These are phyloP conservation scores for Halichoerus grypus DNA, from an alignment of 2,113 vertebrate species.

Conservation along the genomic window DNA sequence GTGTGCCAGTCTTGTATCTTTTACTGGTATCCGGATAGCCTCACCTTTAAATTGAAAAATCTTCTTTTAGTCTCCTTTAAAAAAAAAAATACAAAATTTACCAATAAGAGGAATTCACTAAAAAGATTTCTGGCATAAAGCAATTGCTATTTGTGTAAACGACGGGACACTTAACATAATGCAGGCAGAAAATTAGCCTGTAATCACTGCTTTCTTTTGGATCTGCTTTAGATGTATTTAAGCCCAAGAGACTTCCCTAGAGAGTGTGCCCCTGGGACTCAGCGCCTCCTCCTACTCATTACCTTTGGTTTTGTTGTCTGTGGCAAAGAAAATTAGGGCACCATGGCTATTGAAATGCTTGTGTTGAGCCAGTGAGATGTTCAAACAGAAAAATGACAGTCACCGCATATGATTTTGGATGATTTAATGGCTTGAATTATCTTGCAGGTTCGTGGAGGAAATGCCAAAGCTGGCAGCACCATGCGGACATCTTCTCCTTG, in stretches of 20 bases:
- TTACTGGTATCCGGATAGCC: background rate
- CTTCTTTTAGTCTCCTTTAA: background rate
- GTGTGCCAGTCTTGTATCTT: background rate
- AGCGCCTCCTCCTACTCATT: constrained; percentile 80
- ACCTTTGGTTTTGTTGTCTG: constrained; percentile 84
- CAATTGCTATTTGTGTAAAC: constrained; percentile 80
- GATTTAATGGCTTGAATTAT: constrained; percentile 86
- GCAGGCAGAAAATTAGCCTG: constrained; percentile 87
- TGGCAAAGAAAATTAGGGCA: constrained; percentile 82
- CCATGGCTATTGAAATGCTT: constrained; percentile 78
- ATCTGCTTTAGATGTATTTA: constrained; percentile 60
- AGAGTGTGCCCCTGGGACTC: constrained; percentile 76
- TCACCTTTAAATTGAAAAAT: constrained; percentile 72
- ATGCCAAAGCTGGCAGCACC: constrained; percentile 58
- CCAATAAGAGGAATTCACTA: constrained; percentile 74
- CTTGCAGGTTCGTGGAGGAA: constrained; percentile 68
- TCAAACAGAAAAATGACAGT: constrained; percentile 84
- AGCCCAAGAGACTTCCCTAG: constrained; percentile 76
- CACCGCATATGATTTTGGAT: constrained; percentile 82
- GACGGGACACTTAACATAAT: constrained; percentile 80
- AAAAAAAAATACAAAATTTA: constrained; percentile 55
- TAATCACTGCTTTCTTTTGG: constrained; percentile 82
- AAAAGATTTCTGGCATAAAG: constrained; percentile 79
- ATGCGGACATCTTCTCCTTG: background rate
- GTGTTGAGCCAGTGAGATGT: constrained; percentile 79